These are phyloP conservation scores for Heliconius charithonia DNA, from an alignment of 2,888 invertebrate species.

Conservation along the genomic window DNA sequence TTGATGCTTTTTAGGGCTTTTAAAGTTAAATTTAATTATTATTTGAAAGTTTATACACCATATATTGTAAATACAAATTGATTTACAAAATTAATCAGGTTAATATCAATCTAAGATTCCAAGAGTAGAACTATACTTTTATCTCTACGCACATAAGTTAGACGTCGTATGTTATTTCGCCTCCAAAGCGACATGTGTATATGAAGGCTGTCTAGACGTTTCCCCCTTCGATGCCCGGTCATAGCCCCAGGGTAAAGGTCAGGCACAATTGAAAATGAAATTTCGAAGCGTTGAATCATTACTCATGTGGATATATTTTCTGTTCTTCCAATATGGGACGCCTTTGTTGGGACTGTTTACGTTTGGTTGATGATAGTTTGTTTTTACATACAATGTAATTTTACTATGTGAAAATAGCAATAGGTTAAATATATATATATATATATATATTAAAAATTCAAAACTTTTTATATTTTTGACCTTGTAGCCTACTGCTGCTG, in stretches of 20 bases:
- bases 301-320: constrained; percentile 50
- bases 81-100: neutral
- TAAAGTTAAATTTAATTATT: neutral
- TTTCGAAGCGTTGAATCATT: constrained; percentile 56
- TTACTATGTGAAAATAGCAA: neutral
- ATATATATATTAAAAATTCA: neutral
- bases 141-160: constrained; percentile 13
- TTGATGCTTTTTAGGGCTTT: neutral
- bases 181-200: constrained; percentile 57
- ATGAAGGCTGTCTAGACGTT: constrained; percentile 74
- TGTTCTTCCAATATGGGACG: constrained; percentile 37
- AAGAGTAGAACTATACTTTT: neutral
- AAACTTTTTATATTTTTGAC: neutral
- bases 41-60: too few species aligned
- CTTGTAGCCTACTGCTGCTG: too few species aligned
- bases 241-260: constrained; percentile 79
- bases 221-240: constrained; percentile 69
- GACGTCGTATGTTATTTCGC: constrained; percentile 31
- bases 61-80: neutral
- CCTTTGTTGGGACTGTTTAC: neutral
- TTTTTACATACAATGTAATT: neutral
- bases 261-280: constrained; percentile 72
- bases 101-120: neutral
- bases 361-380: neutral
- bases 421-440: too few species aligned